Evolutionary conservation across 2,888 invertebrate genomes (phyloP), one percentile per base, ranked within the genome.

Genomic region (Parnassius apollo): DNA sequence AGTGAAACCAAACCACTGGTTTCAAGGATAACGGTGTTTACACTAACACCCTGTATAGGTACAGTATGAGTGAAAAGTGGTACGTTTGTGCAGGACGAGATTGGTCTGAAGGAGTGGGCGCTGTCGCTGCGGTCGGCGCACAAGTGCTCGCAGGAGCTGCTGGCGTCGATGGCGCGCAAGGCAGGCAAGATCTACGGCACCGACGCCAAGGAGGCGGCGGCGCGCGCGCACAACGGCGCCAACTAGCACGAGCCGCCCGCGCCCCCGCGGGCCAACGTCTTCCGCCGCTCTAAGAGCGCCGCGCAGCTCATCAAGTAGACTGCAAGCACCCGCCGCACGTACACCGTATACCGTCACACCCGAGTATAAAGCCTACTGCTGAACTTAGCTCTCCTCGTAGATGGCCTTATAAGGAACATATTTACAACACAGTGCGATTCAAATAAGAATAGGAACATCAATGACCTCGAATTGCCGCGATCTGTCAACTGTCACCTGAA

Each of bases 121-220:
- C 93, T 97, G 66, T 98, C 99, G 59, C 93, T 99, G 75, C 96
- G 98, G 69, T 96, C 97, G 42, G 98, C 99, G 46, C 99, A 99
- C 93, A 98, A 98, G 90, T 95, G 97, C 81, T 98, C 98, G 2
- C 95, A 97, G 83, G 99, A 99, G 86, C 94, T 99, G 76, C 93
- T 99, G 65, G 97, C 98, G 61, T 97, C 97, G 58, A 99, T 99
- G 98, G 99, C 99, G 68, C 96, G 96, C 85, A 99, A 99, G 91
- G 99, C 98, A 48, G 98, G 98, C 73, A 99, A 98, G 93, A 99
- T 99, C 78, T 99, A 99, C 92, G 99, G 99, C 74, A 98, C 99
- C 75, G 88, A 88, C 54, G 72, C 85, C 61, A 88, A 88, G 78
- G 90, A 87, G 70, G 82, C 77, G 74, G 91, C 70, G 4, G 66